Base-by-base conservation (phyloP, 2,113 vertebrate species). In the Ahaetulla prasina region DNA sequence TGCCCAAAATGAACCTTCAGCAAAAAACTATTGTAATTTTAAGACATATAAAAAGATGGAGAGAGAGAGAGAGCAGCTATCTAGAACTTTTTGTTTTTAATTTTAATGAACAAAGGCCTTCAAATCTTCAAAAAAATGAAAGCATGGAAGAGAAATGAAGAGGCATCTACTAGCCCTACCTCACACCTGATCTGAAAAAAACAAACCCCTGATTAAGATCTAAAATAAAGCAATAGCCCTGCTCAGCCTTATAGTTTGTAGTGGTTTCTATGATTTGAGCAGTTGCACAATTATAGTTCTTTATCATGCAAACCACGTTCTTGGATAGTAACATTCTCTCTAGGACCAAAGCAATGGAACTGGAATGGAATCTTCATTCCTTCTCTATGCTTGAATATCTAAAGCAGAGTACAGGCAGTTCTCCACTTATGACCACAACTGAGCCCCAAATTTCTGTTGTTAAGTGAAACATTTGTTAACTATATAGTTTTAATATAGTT, bases 21-120 rank as follows among this genome's bases (percentile, higher is more conserved):
- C 39, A 30, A 35, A 84, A 11, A 89, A 89, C 43, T 85, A 85
- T 43, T 92, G 85, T 89, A 89, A 89, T 84, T 92, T 92, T 85
- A 27, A 57, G 14, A 7, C 27, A 57, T 20, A 85, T 22, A 92
- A 85, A 86, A 27, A 85, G 85, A 49, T 20, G 47, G 87, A 84
- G 30, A 54, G 18, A 22, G 53, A 16, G 52, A 53, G 30, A 92
- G 55, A 89, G 10, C 39, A 89, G 47, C 55, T 89, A 50, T 12
- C 25, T n/a, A 30, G 49, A 45, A 57, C 57, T 45, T 43, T 85
- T 89, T 92, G 91, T 50, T 85, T 85, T 45, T 60, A 57, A 45
- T 35, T 85, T 57, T 54, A 85, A 53, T 89, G 55, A 49, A 84
- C 30, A 89, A 63, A 68, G 30, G 60, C 4, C 60, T 68, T n/a